phyloP scores from a whole-genome alignment of 2,888 invertebrate species.

The Chrysopilus asiliformis region DNA sequence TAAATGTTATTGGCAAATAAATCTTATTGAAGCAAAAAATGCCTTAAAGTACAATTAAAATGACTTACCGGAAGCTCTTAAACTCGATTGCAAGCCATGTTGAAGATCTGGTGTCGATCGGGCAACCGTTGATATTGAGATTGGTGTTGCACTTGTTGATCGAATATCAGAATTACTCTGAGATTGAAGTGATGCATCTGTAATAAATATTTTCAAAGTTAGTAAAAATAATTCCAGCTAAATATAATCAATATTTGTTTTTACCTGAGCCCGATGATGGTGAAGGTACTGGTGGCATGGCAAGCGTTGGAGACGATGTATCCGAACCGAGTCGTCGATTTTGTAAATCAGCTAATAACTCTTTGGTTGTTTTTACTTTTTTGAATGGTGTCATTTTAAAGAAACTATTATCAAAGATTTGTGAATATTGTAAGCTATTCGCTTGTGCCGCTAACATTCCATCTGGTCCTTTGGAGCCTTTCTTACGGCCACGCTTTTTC shows the following conservation, averaged over 20 bases:
- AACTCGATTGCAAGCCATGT: no score
- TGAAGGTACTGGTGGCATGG: slow-evolving; percentile 14
- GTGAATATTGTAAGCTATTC: slow-evolving; percentile 22
- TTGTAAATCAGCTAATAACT: slow-evolving; percentile 34
- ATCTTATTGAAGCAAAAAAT: no score
- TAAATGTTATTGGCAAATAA: no score
- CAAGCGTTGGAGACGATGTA: slow-evolving; percentile 19
- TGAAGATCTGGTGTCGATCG: slow-evolving; percentile 9
- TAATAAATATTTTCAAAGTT: no score
- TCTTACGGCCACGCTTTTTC: slow-evolving; percentile 33
- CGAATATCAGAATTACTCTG: slow-evolving; percentile 25
- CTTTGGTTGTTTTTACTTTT: slow-evolving; percentile 35
- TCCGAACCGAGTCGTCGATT: slow-evolving; percentile 24
- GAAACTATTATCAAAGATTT: slow-evolving; percentile 23
- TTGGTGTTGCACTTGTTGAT: slow-evolving; percentile 22
- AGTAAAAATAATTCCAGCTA: no score
- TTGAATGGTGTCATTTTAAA: slow-evolving; percentile 19
- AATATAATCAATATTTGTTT: neutral
- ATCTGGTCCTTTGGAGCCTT: slow-evolving; percentile 34
- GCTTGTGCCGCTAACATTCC: slow-evolving; percentile 29
- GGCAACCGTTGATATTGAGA: slow-evolving; percentile 20
- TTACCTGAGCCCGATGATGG: slow-evolving; percentile 30
- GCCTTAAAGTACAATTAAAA: no score
- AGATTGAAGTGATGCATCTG: slow-evolving; percentile 26
- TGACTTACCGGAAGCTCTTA: no score